A percentile compares a stretch with the other conserved stretches of the same genome.
These are phyloP conservation scores for Labeo calbasu DNA, from an alignment of 2,797 vertebrate species.

Conservation along the genomic window DNA sequence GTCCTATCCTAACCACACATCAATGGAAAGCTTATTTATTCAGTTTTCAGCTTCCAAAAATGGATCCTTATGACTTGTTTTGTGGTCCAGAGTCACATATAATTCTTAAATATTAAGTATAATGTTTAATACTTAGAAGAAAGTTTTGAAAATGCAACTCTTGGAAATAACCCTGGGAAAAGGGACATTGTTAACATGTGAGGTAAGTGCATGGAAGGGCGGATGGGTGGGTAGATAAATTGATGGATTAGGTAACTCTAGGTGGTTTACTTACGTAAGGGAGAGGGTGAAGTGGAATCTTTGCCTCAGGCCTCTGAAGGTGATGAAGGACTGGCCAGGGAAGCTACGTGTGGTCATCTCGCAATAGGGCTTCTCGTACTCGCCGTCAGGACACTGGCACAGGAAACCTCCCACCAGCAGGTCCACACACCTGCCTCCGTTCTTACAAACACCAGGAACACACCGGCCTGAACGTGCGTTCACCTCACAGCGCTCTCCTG, in stretches of 20 bases:
- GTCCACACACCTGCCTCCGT: slow-evolving; percentile 86
- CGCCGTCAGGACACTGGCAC: slow-evolving; percentile 83
- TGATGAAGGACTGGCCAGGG: slow-evolving; percentile 85
- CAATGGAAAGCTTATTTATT: too few relatives aligned
- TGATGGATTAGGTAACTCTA: slow-evolving; percentile 9
- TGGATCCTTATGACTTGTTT: too few relatives aligned
- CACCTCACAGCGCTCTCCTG: slow-evolving; percentile 87
- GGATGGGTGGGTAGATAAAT: neutral
- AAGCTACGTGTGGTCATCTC: slow-evolving; percentile 87
- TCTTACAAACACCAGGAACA: slow-evolving; percentile 82
- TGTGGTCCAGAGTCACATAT: too few relatives aligned
- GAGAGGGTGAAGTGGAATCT: slow-evolving; percentile 88
- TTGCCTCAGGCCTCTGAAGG: slow-evolving; percentile 86
- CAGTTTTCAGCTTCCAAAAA: too few relatives aligned
- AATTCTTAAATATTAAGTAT: too few relatives aligned
- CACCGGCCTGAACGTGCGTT: slow-evolving; percentile 82
- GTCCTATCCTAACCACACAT: too few relatives aligned
- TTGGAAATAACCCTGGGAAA: neutral
- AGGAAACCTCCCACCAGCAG: slow-evolving; percentile 87
- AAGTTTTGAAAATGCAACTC: too few relatives aligned
- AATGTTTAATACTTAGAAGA: too few relatives aligned
- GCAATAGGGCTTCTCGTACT: slow-evolving; percentile 84
- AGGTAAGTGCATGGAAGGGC: neutral
- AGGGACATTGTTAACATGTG: neutral
- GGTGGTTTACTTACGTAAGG: slow-evolving; percentile 78